Base-by-base conservation (phyloP, 2,113 vertebrate genomes). In the Halichoeres trimaculatus region DNA sequence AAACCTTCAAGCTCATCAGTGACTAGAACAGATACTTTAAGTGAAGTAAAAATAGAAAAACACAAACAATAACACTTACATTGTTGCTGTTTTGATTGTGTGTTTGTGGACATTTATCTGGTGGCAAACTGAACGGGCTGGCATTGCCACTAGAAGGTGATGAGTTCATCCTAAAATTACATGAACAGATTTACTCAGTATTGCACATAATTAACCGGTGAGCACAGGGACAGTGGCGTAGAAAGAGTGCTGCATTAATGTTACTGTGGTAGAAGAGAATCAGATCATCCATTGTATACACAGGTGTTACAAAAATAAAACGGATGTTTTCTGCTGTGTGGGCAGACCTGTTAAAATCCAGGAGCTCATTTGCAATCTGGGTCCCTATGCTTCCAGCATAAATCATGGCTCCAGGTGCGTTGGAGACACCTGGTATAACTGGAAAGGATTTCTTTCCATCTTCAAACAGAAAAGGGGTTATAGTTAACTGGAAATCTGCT, bases 371-470 rank as follows among this genome's bases (percentile, higher is more conserved):
- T 75, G 95, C 95, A 52, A 96, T 97, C 86, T 97, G 95, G 0
- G 95, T 96, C 84, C 96, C 95, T 14, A 97, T 96, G 84, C 94
- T 95, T 61, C 95, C 96, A 74, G 96, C 95, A 78, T 96, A 96
- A 61, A 96, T 94, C 83, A 96, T 90, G 35, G 92, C 93, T 73
- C 94, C 95, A 14, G 93, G 87, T 52, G 94, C 90, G 52, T 89
- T 91, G 76, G 96, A 91, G 73, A 93, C 93, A 40, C 93, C 92
- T 3, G 92, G 95, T 70, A 97, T 93, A 59, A 89, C 89, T 50
- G 94, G 85, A 76, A 94, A 90, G 61, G 94, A 89, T 62, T 95
- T 96, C 57, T 94, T 96, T 26, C 91, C 87, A 78, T 94, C 92
- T 80, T 94, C 92, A 95, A 76, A 63, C 1, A 70, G 34, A 78